These are phyloP conservation scores for Antennarius maculatus DNA, from an alignment of 2,797 vertebrate genomes.

Conservation along the genomic window DNA sequence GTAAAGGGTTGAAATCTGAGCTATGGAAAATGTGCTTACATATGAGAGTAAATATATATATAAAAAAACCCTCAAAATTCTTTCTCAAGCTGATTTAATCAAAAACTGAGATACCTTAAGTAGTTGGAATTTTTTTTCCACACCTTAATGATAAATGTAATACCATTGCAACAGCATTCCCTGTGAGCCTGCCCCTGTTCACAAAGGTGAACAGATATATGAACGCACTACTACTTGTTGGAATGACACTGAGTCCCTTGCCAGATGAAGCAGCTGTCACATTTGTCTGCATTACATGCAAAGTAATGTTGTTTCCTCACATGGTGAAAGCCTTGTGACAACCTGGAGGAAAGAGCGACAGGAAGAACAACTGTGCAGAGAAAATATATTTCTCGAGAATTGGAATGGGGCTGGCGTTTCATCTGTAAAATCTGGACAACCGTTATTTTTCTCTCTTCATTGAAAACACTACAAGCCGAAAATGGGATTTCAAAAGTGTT, in stretches of 20 bases:
- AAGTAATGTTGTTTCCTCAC: conserved; percentile 39
- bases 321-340: conserved; percentile 28
- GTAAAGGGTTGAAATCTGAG: not conserved
- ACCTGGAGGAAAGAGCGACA: conserved; percentile 1
- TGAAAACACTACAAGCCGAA: no score
- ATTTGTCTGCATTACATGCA: conserved; percentile 60
- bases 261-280: conserved; percentile 40
- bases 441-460: no score
- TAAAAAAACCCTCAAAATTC: not conserved
- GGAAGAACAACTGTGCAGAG: not conserved
- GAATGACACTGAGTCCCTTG: conserved; percentile 35
- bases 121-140: not conserved
- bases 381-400: conserved; percentile 7
- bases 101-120: not conserved
- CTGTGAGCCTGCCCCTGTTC: conserved; percentile 10
- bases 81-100: conserved; percentile 4
- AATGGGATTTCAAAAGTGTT: not conserved
- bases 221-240: conserved; percentile 43
- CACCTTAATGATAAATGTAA: conserved; percentile 12
- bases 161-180: conserved; percentile 25
- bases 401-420: not conserved
- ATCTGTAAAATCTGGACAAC: not conserved
- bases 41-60: not conserved
- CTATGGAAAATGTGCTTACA: not conserved
- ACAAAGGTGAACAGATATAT: conserved; percentile 52